phyloP scores from a whole-genome alignment of 2,888 invertebrate genomes.

The Cyaniris semiargus region DNA sequence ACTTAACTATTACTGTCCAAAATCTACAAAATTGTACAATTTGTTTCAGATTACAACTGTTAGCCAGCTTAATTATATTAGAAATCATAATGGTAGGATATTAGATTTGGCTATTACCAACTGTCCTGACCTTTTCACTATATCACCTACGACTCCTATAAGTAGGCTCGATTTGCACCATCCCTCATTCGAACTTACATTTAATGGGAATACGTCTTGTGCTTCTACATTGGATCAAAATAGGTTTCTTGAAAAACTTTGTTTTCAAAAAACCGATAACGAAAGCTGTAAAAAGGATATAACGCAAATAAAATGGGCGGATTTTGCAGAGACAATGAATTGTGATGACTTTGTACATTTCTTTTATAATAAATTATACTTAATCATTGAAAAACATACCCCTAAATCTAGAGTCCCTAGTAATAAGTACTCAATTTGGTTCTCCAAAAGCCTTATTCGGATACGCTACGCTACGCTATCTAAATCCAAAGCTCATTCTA shows the following conservation, averaged over 20 bases:
- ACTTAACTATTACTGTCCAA: background rate
- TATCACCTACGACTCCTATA: background rate
- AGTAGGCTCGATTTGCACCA: slow-evolving; percentile 16
- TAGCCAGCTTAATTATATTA: background rate
- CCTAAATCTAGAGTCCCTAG: background rate
- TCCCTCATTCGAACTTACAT: slow-evolving; percentile 19
- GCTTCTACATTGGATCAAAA: background rate
- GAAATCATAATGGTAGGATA: slow-evolving; percentile 12
- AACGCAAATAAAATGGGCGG: background rate
- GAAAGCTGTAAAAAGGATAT: slow-evolving; percentile 4
- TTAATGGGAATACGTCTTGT: background rate
- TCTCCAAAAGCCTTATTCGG: background rate
- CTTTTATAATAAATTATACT: slow-evolving; percentile 4
- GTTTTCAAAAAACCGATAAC: background rate
- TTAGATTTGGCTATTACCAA: slow-evolving; percentile 11
- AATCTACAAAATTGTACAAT: slow-evolving; percentile 10
- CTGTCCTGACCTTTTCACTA: background rate
- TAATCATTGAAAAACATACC: background rate
- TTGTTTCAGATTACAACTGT: background rate
- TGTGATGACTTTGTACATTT: slow-evolving; percentile 10
- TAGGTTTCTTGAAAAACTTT: background rate
- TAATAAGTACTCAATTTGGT: background rate
- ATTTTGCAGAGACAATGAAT: background rate
- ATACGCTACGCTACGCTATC: background rate
- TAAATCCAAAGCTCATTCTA: background rate